Conservation (phyloP, 2,797 vertebrate genomes). For the Rhyacichthys aspro region DNA sequence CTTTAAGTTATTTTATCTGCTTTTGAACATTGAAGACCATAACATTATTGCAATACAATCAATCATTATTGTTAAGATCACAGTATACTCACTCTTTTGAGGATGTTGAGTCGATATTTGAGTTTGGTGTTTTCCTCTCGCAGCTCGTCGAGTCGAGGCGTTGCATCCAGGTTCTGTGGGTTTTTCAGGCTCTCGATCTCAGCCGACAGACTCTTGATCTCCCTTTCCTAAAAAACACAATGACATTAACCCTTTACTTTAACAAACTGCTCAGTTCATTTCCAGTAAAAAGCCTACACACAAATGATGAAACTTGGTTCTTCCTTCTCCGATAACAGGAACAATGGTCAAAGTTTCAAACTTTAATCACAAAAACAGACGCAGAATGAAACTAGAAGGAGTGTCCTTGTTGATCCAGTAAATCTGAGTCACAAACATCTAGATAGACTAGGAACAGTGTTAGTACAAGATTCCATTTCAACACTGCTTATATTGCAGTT, state of each 20-base stretch:
- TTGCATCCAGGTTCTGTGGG: slow-evolving; percentile 63
- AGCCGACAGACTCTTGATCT: slow-evolving; percentile 85
- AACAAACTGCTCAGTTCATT: not conserved
- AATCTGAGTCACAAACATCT: too few species aligned
- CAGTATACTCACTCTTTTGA: slow-evolving; percentile 81
- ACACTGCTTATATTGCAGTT: too few species aligned
- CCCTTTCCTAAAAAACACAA: slow-evolving; percentile 81
- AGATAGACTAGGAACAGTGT: too few species aligned
- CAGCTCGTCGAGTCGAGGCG: slow-evolving; percentile 81
- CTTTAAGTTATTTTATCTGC: too few species aligned
- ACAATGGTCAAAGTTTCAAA: too few species aligned
- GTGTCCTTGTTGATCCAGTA: not conserved
- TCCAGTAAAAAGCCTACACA: not conserved
- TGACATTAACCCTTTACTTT: not conserved
- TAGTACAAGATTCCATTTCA: too few species aligned
- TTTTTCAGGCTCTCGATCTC: slow-evolving; percentile 90
- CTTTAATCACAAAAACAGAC: not conserved
- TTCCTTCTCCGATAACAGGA: too few species aligned
- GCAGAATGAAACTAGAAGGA: slow-evolving; percentile 24
- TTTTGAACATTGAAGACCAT: too few species aligned
- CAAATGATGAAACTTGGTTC: too few species aligned
- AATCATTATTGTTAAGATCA: too few species aligned
- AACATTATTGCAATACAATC: too few species aligned
- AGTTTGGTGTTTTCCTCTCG: slow-evolving; percentile 89
- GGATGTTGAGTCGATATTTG: slow-evolving; percentile 91